Conservation (phyloP, 2,888 invertebrate species). For the Eutolmus rufibarbis region DNA sequence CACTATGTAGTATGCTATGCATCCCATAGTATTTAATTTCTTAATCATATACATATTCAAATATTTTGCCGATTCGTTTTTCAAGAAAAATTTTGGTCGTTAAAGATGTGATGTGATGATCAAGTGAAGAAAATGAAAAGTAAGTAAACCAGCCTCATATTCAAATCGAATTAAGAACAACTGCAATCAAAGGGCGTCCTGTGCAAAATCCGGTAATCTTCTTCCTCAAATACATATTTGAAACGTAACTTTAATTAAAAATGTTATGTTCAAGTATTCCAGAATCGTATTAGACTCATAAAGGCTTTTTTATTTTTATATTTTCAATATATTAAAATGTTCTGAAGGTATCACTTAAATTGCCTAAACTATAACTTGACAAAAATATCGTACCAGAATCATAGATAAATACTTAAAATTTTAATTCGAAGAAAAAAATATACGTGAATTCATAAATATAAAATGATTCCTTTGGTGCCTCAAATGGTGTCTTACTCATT, state of each 20-base stretch:
- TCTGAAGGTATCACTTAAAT: not conserved
- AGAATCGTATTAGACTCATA: not conserved
- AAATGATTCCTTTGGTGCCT: slow-evolving; percentile 2
- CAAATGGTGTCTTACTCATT: not conserved
- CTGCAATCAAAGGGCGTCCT: not conserved
- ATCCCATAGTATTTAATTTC: too few relatives aligned
- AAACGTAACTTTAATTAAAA: not conserved
- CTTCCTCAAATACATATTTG: not conserved
- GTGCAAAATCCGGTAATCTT: not conserved
- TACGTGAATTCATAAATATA: not conserved
- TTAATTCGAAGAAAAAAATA: not conserved
- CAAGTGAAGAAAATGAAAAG: too few relatives aligned
- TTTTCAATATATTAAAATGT: slow-evolving; percentile 27
- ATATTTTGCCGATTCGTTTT: too few relatives aligned
- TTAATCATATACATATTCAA: too few relatives aligned
- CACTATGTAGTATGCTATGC: too few relatives aligned
- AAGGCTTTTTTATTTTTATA: slow-evolving; percentile 7
- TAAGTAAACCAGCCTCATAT: too few relatives aligned
- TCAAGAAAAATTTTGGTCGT: too few relatives aligned
- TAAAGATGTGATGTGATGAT: too few relatives aligned
- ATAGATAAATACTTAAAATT: slow-evolving; percentile 4
- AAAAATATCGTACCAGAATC: slow-evolving; percentile 7
- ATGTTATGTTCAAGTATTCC: not conserved
- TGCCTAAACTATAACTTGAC: slow-evolving; percentile 9
- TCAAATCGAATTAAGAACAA: too few relatives aligned